These are phyloP conservation scores for Sebastes minor DNA, from an alignment of 2,797 vertebrate species.

Conservation along the genomic window DNA sequence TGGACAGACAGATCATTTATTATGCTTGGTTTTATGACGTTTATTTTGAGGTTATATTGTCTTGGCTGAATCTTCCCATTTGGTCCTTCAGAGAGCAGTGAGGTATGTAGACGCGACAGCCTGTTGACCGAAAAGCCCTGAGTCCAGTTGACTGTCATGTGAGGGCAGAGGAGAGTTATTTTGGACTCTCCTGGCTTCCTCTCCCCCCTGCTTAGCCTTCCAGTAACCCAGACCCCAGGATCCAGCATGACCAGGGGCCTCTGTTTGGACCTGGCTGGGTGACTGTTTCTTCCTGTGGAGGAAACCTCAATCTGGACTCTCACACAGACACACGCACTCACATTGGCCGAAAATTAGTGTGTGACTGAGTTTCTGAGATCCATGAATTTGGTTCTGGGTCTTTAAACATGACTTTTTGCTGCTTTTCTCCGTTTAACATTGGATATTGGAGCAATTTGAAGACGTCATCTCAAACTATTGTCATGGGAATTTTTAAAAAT, in stretches of 20 bases:
- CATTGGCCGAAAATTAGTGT: constrained; percentile 12
- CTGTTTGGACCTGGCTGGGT: constrained; percentile 78
- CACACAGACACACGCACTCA: constrained; percentile 54
- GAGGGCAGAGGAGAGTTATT: constrained; percentile 70
- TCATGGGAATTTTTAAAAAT: neutral
- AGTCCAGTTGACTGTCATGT: constrained; percentile 58
- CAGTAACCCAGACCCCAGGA: constrained; percentile 77
- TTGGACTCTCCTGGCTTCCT: constrained; percentile 65
- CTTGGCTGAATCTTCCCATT: neutral
- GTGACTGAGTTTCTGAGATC: constrained; percentile 2
- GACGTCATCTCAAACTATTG: neutral
- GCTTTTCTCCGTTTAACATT: neutral
- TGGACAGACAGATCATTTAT: neutral
- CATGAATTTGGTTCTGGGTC: neutral
- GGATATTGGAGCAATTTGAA: neutral
- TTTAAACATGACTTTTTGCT: neutral
- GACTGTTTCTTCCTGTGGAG: constrained; percentile 82
- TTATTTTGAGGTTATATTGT: neutral
- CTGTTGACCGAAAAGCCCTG: constrained; percentile 40
- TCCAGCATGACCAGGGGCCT: constrained; percentile 67
- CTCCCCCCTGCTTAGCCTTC: constrained; percentile 70
- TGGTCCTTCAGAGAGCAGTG: neutral
- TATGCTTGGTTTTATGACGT: neutral
- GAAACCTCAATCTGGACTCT: constrained; percentile 72
- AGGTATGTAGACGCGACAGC: constrained; percentile 9